Conservation (phyloP, 2,113 vertebrate genomes). For the Lutjanus erythropterus region DNA sequence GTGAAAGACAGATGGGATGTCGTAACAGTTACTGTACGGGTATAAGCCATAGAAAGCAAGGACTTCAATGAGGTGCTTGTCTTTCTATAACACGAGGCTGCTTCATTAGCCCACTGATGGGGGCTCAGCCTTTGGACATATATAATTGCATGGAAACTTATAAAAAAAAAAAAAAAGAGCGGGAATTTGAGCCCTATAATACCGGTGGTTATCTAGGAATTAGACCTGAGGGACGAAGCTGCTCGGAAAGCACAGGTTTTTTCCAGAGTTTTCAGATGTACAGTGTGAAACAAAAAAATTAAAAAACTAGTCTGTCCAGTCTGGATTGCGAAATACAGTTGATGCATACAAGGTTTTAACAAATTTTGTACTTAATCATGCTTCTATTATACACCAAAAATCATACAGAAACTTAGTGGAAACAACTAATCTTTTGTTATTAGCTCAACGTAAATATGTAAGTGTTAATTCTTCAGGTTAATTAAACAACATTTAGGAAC, state of each 20-base stretch:
- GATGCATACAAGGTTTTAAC: conserved; percentile 2
- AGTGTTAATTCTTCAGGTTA: no score
- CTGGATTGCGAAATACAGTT: conserved; percentile 1
- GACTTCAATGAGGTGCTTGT: conserved; percentile 59
- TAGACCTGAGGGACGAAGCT: conserved; percentile 31
- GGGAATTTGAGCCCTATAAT: conserved; percentile 19
- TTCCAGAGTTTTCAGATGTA: conserved; percentile 1
- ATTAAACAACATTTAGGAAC: no score
- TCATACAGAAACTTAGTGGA: no score
- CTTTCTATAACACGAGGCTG: conserved; percentile 32
- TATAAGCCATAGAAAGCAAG: conserved; percentile 24
- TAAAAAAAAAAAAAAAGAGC: background rate
- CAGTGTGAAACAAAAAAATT: conserved; percentile 18
- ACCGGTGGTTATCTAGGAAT: conserved; percentile 28
- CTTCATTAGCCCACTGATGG: conserved; percentile 33
- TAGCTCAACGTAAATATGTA: no score
- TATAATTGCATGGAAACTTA: conserved; percentile 54
- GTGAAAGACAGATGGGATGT: conserved; percentile 38
- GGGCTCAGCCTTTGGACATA: conserved; percentile 33
- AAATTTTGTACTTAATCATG: background rate
- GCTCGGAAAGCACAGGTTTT: conserved; percentile 11
- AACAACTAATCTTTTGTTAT: no score
- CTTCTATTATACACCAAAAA: no score
- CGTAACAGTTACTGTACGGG: conserved; percentile 19
- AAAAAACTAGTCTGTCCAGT: background rate